A percentile compares a stretch with the other conserved stretches of the same genome.
These are phyloP conservation scores for Dicyrtomina minuta DNA, from an alignment of 2,888 invertebrate genomes.

Conservation along the genomic window DNA sequence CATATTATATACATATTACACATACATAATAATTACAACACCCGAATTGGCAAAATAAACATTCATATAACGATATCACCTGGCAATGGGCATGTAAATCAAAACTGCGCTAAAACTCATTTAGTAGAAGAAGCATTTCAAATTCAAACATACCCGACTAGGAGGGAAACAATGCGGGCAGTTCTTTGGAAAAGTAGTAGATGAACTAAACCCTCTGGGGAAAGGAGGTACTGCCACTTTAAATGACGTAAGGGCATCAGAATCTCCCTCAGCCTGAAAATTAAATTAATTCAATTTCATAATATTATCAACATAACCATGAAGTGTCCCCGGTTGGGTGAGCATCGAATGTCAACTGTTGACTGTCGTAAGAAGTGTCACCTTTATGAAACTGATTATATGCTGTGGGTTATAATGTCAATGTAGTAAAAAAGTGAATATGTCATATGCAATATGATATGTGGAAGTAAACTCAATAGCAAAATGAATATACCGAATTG, in stretches of 20 bases:
- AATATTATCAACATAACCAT: too few relatives aligned
- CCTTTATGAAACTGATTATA: neutral
- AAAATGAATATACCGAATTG: neutral
- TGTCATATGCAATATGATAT: too few relatives aligned
- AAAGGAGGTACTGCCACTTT: neutral
- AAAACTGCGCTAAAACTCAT: too few relatives aligned
- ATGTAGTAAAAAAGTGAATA: neutral
- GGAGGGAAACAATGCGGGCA: conserved; percentile 9
- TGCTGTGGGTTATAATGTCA: too few relatives aligned
- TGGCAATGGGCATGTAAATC: too few relatives aligned
- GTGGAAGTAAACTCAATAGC: neutral
- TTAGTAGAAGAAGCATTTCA: neutral
- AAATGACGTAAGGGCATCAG: conserved; percentile 2
- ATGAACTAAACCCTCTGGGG: neutral
- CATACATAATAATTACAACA: neutral
- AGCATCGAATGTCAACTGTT: too few relatives aligned
- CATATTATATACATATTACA: neutral
- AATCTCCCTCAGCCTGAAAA: conserved; percentile 12
- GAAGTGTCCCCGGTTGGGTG: too few relatives aligned
- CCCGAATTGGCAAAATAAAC: neutral
- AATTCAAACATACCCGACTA: conserved; percentile 5
- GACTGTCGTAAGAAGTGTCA: neutral
- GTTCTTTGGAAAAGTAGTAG: neutral
- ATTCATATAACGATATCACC: too few relatives aligned
- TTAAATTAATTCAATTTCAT: too few relatives aligned